phyloP scores from a whole-genome alignment of 2,888 invertebrate species.

The Tuta absoluta region DNA sequence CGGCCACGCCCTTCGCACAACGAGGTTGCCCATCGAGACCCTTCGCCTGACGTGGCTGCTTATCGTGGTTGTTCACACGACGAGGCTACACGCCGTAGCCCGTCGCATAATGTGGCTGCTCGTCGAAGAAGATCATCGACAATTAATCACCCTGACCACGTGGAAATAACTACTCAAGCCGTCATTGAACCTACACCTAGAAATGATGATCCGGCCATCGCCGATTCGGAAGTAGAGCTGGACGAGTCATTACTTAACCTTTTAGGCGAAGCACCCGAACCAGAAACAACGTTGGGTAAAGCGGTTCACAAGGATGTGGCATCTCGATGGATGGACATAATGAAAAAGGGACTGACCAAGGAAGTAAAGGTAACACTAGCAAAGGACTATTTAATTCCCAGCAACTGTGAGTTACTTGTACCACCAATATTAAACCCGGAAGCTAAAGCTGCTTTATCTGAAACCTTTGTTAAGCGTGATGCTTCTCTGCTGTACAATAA shows the following conservation, averaged over 20 bases:
- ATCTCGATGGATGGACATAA: slow-evolving; percentile 14
- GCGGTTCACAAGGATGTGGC: slow-evolving; percentile 23
- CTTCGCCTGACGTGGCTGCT: no score
- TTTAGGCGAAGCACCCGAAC: slow-evolving; percentile 26
- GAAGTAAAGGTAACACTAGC: slow-evolving; percentile 23
- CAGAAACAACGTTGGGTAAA: slow-evolving; percentile 7
- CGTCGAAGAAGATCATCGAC: no score
- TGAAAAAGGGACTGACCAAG: slow-evolving; percentile 24
- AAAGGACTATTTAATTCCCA: slow-evolving; percentile 25
- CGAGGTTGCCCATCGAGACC: no score
- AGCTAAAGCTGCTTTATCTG: slow-evolving; percentile 25
- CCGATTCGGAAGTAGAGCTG: not conserved
- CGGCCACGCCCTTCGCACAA: no score
- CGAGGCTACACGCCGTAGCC: no score
- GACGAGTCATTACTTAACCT: not conserved
- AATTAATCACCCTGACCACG: no score
- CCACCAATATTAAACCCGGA: slow-evolving; percentile 30
- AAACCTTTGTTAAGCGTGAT: slow-evolving; percentile 22
- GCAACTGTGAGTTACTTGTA: slow-evolving; percentile 24
- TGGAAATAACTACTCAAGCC: no score
- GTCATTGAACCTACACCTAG: no score
- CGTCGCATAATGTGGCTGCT: no score
- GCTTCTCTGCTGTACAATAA: slow-evolving; percentile 4
- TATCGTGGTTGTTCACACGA: no score
- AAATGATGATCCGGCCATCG: not conserved